Conservation (phyloP, 2,113 vertebrate species). For the rabbit (Oryctolagus cuniculus) region mOryCun1.1 NC_091438.1:91827501-91828000, state of each 20-base stretch:
- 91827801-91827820: neutral
- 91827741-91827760: neutral
- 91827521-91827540: slow-evolving; percentile 24
- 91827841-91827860: neutral
- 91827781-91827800: neutral
- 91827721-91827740: neutral
- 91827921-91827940: neutral
- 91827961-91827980: neutral
- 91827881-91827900: neutral
- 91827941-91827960: neutral
- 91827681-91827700: neutral
- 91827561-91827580: neutral
- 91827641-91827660: neutral
- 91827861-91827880: neutral
- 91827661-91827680: neutral
- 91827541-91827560: neutral
- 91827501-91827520: neutral
- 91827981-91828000: neutral
- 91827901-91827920: neutral
- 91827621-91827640: neutral
- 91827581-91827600: neutral
- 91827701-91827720: neutral
- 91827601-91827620: neutral
- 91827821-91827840: neutral
- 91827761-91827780: neutral